Evolutionary conservation across 1,140 invertebrate species (phyloP), one percentile per base, ranked within the genome.

Genomic region (Maniola jurtina): DNA sequence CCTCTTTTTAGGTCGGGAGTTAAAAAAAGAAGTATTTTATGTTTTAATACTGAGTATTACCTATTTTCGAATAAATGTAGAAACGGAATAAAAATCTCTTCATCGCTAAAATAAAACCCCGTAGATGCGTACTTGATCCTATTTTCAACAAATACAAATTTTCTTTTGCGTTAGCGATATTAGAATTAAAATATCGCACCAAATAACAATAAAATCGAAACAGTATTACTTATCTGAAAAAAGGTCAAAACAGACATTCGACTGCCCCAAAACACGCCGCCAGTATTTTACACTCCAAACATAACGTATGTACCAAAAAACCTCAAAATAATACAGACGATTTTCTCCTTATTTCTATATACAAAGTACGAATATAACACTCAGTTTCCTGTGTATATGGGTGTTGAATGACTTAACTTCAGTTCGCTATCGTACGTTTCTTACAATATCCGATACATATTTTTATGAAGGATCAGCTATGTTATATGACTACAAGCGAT

Each of bases 401-500:
- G 36, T 34, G 5, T 15, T 42, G 66, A 64, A 66, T 69, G 50
- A 58, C 64, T 77, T 66, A 78, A 77, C 79, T 72, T 76, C 75
- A 73, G 72, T 76, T 76, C 61, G 25, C 59, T 61, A 66, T 71
- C 70, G 72, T 79, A 79, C 73, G 80, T 75, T 73, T 83, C 76
- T 77, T 76, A 81, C 79, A 81, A 79, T 83, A 78, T 76, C 73
- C 73, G 81, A 58, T 66, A 80, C 84, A 86, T 86, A 88, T 87
- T 87, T 89, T 89, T 86, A 89, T 77, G 77, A 81, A 72, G 80
- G 80, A 83, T 83, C 79, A 84, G 80, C 73, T 67, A 76, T 82
- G 77, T 81, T 81, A 85, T 34, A 55, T 55, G 52, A 55, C 52
- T 82, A 85, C 73, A 72, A 70, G 64, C 82, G 83, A 87, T 89